Conservation (phyloP, 2,888 invertebrate species). For the Cerastis rubricosa region DNA sequence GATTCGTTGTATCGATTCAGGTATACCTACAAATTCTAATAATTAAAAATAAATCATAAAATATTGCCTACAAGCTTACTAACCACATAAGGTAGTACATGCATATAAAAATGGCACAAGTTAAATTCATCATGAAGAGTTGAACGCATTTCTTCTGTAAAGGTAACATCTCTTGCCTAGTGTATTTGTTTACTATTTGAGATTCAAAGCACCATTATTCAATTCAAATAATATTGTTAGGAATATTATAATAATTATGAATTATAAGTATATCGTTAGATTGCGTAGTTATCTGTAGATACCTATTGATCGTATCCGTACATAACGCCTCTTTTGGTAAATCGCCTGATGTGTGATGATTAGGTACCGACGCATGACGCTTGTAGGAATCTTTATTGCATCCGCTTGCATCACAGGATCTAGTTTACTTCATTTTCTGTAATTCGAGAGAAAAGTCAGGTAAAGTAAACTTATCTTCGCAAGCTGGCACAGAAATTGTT, state of each 20-base stretch:
- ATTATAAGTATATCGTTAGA: conserved; percentile 28
- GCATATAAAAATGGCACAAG: conserved; percentile 83
- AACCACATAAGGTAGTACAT: conserved; percentile 75
- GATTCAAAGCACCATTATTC: conserved; percentile 68
- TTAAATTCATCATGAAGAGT: conserved; percentile 75
- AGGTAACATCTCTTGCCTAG: conserved; percentile 73
- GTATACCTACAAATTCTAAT: conserved; percentile 53
- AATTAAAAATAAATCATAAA: conserved; percentile 60
- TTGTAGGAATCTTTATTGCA: conserved; percentile 52
- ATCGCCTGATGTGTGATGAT: conserved; percentile 31
- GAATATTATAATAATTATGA: conserved; percentile 23
- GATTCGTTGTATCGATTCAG: conserved; percentile 83
- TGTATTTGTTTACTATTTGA: conserved; percentile 63
- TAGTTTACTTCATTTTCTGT: conserved; percentile 36
- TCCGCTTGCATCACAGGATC: conserved; percentile 56
- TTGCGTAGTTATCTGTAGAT: conserved; percentile 33
- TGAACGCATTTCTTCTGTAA: conserved; percentile 65
- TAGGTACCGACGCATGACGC: conserved; percentile 48
- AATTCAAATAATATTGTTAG: conserved; percentile 49
- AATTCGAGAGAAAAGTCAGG: conserved; percentile 16
- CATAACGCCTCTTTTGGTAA: conserved; percentile 46
- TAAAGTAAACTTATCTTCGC: background rate
- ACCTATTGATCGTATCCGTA: conserved; percentile 35
- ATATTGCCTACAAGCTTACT: conserved; percentile 70
- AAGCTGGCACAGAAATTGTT: background rate